phyloP scores from a whole-genome alignment of 2,888 invertebrate species.

The Lamellibrachia satsuma region DNA sequence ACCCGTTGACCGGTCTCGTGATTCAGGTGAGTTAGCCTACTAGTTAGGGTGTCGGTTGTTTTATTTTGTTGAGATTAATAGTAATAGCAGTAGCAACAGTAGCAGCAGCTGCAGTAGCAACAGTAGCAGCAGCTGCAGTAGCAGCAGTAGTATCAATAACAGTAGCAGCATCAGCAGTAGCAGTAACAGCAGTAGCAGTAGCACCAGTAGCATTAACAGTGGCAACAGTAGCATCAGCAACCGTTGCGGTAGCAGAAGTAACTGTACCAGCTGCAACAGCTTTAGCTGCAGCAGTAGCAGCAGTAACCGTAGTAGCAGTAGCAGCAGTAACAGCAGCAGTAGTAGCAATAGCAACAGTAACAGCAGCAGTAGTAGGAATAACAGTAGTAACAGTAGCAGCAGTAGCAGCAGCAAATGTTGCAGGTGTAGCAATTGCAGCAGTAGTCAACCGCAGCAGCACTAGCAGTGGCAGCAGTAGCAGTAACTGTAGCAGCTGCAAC shows the following conservation, averaged over 20 bases:
- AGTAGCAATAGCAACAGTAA: neutral
- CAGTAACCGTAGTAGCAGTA: neutral
- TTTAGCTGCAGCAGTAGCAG: neutral
- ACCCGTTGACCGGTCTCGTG: slow-evolving; percentile 30
- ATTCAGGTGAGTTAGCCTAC: slow-evolving; percentile 28
- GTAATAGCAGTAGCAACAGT: too few relatives aligned
- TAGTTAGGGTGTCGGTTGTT: too few relatives aligned
- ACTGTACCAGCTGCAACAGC: neutral
- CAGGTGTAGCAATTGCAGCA: neutral
- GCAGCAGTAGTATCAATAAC: too few relatives aligned
- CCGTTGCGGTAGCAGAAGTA: neutral
- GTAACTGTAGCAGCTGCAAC: neutral
- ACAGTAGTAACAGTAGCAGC: neutral
- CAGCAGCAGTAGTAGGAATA: neutral
- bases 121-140: too few relatives aligned
- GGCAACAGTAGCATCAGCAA: neutral
- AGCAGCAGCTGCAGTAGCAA: too few relatives aligned
- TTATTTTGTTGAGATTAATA: too few relatives aligned
- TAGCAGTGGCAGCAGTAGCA: neutral
- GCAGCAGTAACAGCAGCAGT: neutral
- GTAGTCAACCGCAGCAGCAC: neutral
- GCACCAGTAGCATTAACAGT: neutral
- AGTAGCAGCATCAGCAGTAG: too few relatives aligned
- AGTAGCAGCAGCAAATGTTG: neutral
- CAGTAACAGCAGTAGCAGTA: neutral